These are phyloP conservation scores for Octopus sinensis DNA, from an alignment of 1,140 invertebrate species.

Conservation along the genomic window DNA sequence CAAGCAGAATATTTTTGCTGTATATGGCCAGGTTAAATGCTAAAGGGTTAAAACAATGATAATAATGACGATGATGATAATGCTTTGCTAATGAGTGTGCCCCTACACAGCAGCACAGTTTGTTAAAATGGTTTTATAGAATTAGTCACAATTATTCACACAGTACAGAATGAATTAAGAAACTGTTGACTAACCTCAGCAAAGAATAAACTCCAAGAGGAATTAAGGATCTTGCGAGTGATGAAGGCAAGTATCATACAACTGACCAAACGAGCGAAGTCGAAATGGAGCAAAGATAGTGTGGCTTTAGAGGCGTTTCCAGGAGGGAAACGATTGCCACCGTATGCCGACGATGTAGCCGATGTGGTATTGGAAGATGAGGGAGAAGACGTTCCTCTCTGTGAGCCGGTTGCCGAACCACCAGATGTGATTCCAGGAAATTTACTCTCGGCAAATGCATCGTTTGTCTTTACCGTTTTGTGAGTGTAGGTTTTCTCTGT, in stretches of 20 bases:
- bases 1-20: too few relatives aligned
- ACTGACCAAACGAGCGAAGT: conserved; percentile 27
- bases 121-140: neutral
- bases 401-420: too few relatives aligned
- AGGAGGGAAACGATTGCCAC: neutral
- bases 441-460: conserved; percentile 3
- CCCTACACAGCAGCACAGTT: neutral
- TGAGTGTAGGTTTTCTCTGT: neutral
- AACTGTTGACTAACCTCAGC: conserved; percentile 23
- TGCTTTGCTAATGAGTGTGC: neutral
- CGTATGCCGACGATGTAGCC: neutral
- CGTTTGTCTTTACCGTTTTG: conserved; percentile 1
- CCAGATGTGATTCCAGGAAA: neutral
- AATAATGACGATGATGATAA: neutral
- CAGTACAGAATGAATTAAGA: neutral
- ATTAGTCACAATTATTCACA: neutral
- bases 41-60: too few relatives aligned
- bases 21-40: too few relatives aligned
- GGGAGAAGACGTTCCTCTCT: neutral
- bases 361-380: neutral
- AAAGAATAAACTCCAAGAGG: conserved; percentile 26
- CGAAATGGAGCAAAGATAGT: conserved; percentile 18
- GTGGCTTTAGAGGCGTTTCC: neutral
- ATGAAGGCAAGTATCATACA: conserved; percentile 29
- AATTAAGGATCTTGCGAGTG: conserved; percentile 26